Evolutionary conservation across 2,888 invertebrate species (phyloP).

Genomic region (Liposcelis brunnea): DNA sequence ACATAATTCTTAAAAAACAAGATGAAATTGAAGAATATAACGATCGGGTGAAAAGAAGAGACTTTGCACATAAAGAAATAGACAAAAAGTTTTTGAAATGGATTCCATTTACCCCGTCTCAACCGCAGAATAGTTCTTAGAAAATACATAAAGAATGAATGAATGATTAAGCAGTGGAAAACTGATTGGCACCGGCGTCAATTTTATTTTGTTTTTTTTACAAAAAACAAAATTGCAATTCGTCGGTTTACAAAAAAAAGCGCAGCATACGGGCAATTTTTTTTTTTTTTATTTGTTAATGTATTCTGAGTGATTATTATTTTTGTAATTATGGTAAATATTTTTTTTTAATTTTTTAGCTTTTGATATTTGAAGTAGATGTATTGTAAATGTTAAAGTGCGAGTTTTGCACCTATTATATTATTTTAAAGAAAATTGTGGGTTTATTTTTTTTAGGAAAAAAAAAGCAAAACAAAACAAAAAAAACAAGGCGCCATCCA

Average conservation of each 20-base stretch:
- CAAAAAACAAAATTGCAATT: too few species aligned
- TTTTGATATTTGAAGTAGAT: too few species aligned
- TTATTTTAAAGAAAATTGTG: too few species aligned
- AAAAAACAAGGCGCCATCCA: too few species aligned
- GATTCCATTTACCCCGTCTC: slow-evolving; percentile 57
- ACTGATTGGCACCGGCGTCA: not conserved
- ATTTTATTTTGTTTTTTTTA: too few species aligned
- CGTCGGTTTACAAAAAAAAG: slow-evolving; percentile 10
- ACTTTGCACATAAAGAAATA: slow-evolving; percentile 65
- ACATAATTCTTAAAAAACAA: slow-evolving; percentile 88
- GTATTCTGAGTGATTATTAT: too few species aligned
- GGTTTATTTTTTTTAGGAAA: too few species aligned
- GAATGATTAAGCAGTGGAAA: slow-evolving; percentile 11
- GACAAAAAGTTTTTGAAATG: slow-evolving; percentile 76
- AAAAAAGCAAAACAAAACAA: too few species aligned
- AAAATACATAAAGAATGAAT: not conserved
- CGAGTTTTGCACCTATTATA: not conserved
- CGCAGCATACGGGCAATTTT: slow-evolving; percentile 6
- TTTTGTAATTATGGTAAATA: too few species aligned
- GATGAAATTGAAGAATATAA: slow-evolving; percentile 88
- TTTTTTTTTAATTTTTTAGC: too few species aligned
- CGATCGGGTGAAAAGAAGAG: slow-evolving; percentile 58
- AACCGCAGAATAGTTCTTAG: slow-evolving; percentile 30
- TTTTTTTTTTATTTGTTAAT: slow-evolving; percentile 2
- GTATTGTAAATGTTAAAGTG: not conserved